Percentiles rank a stretch among this genome's conserved stretches.
Conservation (phyloP, 2,113 vertebrate genomes). For the Eurystomus gularis region DNA sequence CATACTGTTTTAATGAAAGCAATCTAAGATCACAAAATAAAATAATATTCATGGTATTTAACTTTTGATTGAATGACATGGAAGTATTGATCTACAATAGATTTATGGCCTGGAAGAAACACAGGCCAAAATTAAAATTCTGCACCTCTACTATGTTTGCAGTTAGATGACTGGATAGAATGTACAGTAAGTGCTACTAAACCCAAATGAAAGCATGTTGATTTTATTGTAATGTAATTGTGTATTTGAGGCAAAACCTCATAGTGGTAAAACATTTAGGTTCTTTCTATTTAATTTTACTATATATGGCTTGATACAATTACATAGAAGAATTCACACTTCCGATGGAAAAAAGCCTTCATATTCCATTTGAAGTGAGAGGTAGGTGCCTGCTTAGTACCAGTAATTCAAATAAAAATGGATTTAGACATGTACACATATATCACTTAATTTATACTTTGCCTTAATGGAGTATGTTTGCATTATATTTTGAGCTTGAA, state of each 20-base stretch:
- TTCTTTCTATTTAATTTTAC: not conserved
- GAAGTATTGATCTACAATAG: not conserved
- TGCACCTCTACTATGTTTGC: not conserved
- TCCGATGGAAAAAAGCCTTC: not conserved
- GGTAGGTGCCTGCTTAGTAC: not conserved
- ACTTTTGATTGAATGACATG: not conserved
- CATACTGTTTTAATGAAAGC: not conserved
- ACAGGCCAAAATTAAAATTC: not conserved
- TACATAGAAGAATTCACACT: not conserved
- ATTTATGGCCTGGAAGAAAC: not conserved
- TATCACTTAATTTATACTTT: not conserved
- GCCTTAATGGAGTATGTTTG: not conserved
- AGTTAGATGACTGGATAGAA: not conserved
- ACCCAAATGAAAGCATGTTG: not conserved
- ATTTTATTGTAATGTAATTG: not conserved
- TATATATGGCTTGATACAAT: not conserved
- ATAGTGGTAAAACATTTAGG: not conserved
- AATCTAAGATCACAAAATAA: not conserved
- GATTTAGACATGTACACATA: not conserved
- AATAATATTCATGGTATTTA: not conserved
- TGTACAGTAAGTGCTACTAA: not conserved
- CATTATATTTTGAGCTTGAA: not conserved
- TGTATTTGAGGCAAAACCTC: not conserved
- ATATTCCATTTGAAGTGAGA: not conserved
- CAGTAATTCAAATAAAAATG: not conserved